A percentile compares a stretch with the other conserved stretches of the same genome.
Evolutionary conservation across 1,140 invertebrate genomes (phyloP).

Genomic region (Holcopasites calliopsidis): DNA sequence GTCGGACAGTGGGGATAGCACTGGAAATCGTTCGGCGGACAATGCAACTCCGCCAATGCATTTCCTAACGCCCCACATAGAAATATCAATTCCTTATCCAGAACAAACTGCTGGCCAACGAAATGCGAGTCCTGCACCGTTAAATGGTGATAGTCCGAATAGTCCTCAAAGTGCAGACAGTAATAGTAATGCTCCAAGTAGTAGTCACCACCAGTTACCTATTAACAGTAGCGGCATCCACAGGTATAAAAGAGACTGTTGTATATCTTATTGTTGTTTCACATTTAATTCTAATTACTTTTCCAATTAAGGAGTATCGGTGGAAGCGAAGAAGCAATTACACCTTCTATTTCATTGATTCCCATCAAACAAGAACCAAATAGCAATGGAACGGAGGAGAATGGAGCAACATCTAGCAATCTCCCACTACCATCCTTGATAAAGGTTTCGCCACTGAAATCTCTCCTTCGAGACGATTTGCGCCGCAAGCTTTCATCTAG

Average conservation of each 20-base stretch:
- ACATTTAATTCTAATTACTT: not conserved
- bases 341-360: conserved; percentile 91
- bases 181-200: conserved; percentile 86
- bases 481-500: conserved; percentile 86
- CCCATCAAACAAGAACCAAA: conserved; percentile 89
- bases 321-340: conserved; percentile 80
- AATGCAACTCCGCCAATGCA: conserved; percentile 93
- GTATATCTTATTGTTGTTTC: not conserved
- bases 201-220: conserved; percentile 80
- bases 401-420: conserved; percentile 82
- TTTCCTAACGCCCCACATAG: conserved; percentile 92
- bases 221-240: conserved; percentile 70
- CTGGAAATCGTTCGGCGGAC: conserved; percentile 87
- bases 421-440: conserved; percentile 82
- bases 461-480: conserved; percentile 89
- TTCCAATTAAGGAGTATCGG: conserved; percentile 59
- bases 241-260: conserved; percentile 68
- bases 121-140: conserved; percentile 72
- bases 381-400: conserved; percentile 79
- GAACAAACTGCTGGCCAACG: conserved; percentile 73
- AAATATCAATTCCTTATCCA: conserved; percentile 91
- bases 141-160: conserved; percentile 81
- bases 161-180: conserved; percentile 89
- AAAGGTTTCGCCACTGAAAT: conserved; percentile 91
- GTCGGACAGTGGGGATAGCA: conserved; percentile 89